Conservation (phyloP, 1,140 invertebrate species). For the Drosophila nannoptera region DNA sequence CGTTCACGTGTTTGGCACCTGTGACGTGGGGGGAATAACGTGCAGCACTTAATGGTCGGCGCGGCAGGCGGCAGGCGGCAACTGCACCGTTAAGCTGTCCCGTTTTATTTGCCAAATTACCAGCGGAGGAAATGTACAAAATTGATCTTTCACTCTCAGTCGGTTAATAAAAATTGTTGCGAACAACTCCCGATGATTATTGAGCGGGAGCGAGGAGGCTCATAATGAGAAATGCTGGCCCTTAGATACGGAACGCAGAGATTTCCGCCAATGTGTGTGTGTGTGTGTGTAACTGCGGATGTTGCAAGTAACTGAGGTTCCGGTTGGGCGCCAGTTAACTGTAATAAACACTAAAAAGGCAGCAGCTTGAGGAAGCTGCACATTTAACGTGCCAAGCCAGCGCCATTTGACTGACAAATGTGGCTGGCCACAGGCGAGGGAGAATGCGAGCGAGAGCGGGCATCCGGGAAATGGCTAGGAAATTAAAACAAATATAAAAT, state of each 20-base stretch:
- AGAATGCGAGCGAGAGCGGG: slow-evolving; percentile 17
- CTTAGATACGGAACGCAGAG: slow-evolving; percentile 33
- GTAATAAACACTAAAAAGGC: slow-evolving; percentile 70
- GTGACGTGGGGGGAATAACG: slow-evolving; percentile 30
- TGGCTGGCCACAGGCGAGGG: slow-evolving; percentile 28
- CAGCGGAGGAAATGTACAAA: slow-evolving; percentile 34
- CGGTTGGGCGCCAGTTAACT: slow-evolving; percentile 60
- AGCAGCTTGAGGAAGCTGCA: slow-evolving; percentile 52
- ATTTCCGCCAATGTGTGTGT: slow-evolving; percentile 43
- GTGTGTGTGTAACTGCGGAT: slow-evolving; percentile 42
- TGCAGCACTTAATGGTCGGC: slow-evolving; percentile 28
- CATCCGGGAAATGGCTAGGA: slow-evolving; percentile 69
- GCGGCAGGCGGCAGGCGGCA: slow-evolving; percentile 35
- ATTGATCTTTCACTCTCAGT: slow-evolving; percentile 31
- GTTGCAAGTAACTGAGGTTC: slow-evolving; percentile 71
- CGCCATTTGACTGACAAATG: slow-evolving; percentile 72
- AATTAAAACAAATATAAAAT: slow-evolving; percentile 77
- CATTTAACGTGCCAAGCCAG: slow-evolving; percentile 31
- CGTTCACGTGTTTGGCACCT: slow-evolving; percentile 53
- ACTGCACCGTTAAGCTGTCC: slow-evolving; percentile 44
- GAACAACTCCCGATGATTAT: slow-evolving; percentile 20
- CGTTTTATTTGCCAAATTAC: slow-evolving; percentile 27
- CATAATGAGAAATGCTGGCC: slow-evolving; percentile 5
- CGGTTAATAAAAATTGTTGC: slow-evolving; percentile 65
- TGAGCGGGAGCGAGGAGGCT: slow-evolving; percentile 1